Evolutionary conservation across 2,797 vertebrate genomes (phyloP).

Genomic region (Sus cebifrons): DNA sequence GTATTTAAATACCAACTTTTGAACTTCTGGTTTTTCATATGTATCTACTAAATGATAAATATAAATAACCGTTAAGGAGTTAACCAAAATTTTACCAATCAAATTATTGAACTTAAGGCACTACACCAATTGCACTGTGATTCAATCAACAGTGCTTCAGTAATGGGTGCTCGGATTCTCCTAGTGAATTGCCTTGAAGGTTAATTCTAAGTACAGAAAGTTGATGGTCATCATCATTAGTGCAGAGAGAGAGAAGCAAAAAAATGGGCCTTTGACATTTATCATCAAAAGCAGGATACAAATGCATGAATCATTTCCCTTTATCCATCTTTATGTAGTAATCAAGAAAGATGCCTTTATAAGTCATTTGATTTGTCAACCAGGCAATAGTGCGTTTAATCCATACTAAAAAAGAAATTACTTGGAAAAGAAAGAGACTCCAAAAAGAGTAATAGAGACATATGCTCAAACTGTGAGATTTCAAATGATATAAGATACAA

Average conservation of each 20-base stretch:
- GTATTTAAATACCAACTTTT: slow-evolving; percentile 62
- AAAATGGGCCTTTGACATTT: slow-evolving; percentile 60
- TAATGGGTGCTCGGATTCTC: not conserved
- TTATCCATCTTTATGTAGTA: slow-evolving; percentile 39
- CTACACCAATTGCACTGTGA: not conserved
- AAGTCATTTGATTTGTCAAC: slow-evolving; percentile 53
- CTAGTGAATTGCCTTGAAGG: slow-evolving; percentile 8
- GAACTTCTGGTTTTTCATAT: slow-evolving; percentile 49
- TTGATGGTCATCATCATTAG: not conserved
- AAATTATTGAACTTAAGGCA: not conserved
- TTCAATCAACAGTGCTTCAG: not conserved
- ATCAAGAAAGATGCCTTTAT: slow-evolving; percentile 61
- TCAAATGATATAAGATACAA: slow-evolving; percentile 71
- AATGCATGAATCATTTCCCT: slow-evolving; percentile 43
- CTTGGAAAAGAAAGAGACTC: slow-evolving; percentile 72
- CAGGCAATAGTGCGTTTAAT: slow-evolving; percentile 59
- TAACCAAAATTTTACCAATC: slow-evolving; percentile 35
- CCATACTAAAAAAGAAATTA: slow-evolving; percentile 63
- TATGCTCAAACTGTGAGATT: slow-evolving; percentile 70
- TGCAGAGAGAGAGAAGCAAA: not conserved
- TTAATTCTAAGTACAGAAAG: slow-evolving; percentile 59
- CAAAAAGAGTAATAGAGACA: slow-evolving; percentile 63
- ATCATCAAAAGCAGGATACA: slow-evolving; percentile 39
- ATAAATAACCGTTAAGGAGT: slow-evolving; percentile 46
- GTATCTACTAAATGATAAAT: slow-evolving; percentile 17